Conservation (phyloP, 2,888 invertebrate genomes). For the Beris morrisii region DNA sequence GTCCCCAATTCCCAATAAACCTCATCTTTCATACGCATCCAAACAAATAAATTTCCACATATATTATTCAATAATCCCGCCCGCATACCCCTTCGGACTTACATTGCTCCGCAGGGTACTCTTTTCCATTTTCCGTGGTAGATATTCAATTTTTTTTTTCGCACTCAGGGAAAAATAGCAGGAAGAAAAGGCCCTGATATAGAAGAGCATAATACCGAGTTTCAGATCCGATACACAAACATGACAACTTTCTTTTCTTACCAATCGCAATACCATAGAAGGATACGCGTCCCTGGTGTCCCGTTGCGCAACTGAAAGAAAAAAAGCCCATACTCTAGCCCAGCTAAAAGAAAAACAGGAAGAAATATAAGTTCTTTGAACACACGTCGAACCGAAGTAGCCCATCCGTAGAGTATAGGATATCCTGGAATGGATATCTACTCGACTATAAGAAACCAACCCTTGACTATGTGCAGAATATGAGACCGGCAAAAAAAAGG, state of each 20-base stretch:
- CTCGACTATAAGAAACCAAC: not conserved
- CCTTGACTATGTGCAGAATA: not conserved
- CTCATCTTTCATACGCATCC: constrained; percentile 41
- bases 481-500: not conserved
- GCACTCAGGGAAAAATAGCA: not conserved
- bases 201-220: not conserved
- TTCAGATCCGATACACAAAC: constrained; percentile 27
- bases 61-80: constrained; percentile 40
- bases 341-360: not conserved
- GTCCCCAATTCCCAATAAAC: constrained; percentile 41
- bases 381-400: not conserved
- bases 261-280: not conserved
- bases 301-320: not conserved
- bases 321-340: too few relatives aligned
- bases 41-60: constrained; percentile 41
- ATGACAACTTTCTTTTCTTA: constrained; percentile 28
- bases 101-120: constrained; percentile 37
- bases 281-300: not conserved
- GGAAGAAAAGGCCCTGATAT: not conserved
- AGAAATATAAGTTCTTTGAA: not conserved
- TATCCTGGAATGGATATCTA: constrained; percentile 5
- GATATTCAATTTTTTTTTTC: not conserved
- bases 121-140: constrained; percentile 3
- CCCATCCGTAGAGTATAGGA: constrained; percentile 1
- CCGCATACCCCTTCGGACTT: constrained; percentile 37